Base-by-base conservation (phyloP, 1,140 invertebrate species). In the Bradynema listronoti region DNA sequence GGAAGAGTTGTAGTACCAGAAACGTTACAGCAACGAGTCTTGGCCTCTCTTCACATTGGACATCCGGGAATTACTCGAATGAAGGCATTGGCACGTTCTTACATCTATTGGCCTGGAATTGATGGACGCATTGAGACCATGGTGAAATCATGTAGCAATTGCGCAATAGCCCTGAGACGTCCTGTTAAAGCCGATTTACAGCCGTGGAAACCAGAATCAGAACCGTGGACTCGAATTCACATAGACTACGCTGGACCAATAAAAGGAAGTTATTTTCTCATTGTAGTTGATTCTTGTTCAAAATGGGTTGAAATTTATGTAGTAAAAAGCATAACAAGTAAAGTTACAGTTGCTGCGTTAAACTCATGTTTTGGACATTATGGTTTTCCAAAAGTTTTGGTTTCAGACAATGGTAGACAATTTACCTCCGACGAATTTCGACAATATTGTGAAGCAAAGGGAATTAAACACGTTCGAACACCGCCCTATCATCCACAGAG, bases 1-100 rank as follows among this genome's bases (percentile, higher is more conserved):
- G 69, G 73, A 56, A 58, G 79, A 57, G 68, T 80, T 1, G 58
- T 81, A 7, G 75, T 83, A 22, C 82, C 83, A 32, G 71, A 79
- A 66, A 51, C 33, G 19, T 57, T 80, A 36, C 75, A 69, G 45
- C 19, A 63, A 9, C 32, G 66, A 50, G 65, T 82, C 7, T 56
- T 82, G 4, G 49, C 78, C n/a, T 67, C 79, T 54, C 65, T 83
- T 14, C 82, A 84, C 70, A 52, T 57, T 9, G 79, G 76, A 2
- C 83, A 84, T 65, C 76, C 78, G n/a, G 82, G 83, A 4, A 80
- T 83, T 6, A 78, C 78, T 0, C 75, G 71, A 0, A 85, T 84
- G 82, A 85, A 85, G 70, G 61, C 71, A 0, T 45, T 82, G 14
- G 75, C 84, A 1, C 46, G 82, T n/a, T 71, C 65, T 11, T 46